Conservation (phyloP, 2,888 invertebrate species). For the Malacosoma neustria region DNA sequence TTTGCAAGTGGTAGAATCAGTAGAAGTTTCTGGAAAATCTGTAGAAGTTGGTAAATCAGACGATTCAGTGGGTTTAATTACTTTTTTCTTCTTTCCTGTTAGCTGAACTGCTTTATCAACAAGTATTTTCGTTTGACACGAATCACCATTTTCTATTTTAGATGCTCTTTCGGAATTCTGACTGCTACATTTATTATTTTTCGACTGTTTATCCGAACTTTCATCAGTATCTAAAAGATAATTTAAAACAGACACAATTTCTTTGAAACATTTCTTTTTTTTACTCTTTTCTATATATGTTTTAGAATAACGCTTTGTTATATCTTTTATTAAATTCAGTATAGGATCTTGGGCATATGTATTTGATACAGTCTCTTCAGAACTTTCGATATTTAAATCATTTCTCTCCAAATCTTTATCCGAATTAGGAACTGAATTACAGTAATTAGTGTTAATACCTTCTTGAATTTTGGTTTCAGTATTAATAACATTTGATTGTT, state of each 20-base stretch:
- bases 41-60: conserved; percentile 42
- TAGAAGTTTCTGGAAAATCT: conserved; percentile 44
- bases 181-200: neutral
- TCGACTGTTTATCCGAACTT: conserved; percentile 20
- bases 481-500: neutral
- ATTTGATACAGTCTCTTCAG: neutral
- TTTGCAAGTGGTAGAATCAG: conserved; percentile 52
- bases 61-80: conserved; percentile 28
- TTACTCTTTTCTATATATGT: conserved; percentile 39
- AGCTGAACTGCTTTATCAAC: conserved; percentile 40
- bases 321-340: conserved; percentile 48
- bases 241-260: conserved; percentile 51
- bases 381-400: neutral
- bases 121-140: conserved; percentile 15
- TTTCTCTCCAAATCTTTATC: neutral
- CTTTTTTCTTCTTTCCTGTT: conserved; percentile 26
- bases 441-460: neutral
- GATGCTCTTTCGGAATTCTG: neutral
- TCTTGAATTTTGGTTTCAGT: neutral
- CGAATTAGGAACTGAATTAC: neutral
- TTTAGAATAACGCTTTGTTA: conserved; percentile 59
- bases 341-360: conserved; percentile 27
- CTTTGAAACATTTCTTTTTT: conserved; percentile 56
- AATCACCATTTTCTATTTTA: conserved; percentile 5
- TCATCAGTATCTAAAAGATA: conserved; percentile 62